A percentile compares a stretch with the other conserved stretches of the same genome.
Conservation (phyloP, 1,140 invertebrate genomes). For the Pteromalus puparum region DNA sequence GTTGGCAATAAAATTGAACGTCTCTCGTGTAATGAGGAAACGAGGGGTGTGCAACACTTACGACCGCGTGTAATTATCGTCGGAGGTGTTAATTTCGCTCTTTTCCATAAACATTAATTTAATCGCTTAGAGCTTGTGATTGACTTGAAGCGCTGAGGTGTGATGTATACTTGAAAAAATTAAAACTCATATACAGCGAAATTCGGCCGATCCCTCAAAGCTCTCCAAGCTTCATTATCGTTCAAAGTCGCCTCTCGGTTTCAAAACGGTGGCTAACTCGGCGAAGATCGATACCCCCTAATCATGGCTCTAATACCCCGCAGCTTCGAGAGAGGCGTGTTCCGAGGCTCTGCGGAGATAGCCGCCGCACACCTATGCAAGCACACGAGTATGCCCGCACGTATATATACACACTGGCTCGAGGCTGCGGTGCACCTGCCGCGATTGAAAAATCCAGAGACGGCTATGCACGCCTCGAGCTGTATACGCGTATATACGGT, state of each 20-base stretch:
- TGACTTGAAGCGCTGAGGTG: too few relatives aligned
- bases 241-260: not conserved
- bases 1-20: slow-evolving; percentile 22
- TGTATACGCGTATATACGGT: not conserved
- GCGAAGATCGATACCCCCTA: not conserved
- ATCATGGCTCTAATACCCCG: not conserved
- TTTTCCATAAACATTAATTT: slow-evolving; percentile 26
- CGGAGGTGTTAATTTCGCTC: slow-evolving; percentile 32
- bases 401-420: not conserved
- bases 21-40: slow-evolving; percentile 17
- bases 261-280: not conserved
- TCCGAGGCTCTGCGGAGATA: not conserved
- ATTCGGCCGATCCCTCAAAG: not conserved
- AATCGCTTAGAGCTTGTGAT: not conserved
- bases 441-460: not conserved
- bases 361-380: not conserved
- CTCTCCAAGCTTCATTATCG: too few relatives aligned
- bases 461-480: not conserved
- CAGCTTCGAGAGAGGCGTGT: not conserved
- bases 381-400: too few relatives aligned
- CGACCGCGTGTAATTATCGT: slow-evolving; percentile 31
- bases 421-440: not conserved
- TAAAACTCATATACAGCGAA: not conserved
- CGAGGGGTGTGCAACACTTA: slow-evolving; percentile 5
- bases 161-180: too few relatives aligned